Percentiles rank a stretch among this genome's conserved stretches.
These are phyloP conservation scores for Terrapene triunguis DNA, from an alignment of 2,113 vertebrate species.

Conservation along the genomic window DNA sequence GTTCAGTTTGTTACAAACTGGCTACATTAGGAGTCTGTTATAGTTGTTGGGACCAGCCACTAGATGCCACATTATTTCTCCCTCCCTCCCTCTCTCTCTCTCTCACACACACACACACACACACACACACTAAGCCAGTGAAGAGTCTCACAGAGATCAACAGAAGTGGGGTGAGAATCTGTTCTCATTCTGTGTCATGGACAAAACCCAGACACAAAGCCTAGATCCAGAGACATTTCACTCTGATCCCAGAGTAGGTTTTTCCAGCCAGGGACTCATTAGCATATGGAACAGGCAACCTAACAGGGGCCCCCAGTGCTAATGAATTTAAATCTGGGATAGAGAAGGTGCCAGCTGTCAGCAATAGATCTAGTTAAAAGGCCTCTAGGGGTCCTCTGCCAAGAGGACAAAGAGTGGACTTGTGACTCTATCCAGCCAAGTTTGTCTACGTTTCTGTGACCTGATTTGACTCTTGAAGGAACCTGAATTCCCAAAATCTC, in stretches of 20 bases:
- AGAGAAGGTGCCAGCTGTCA: neutral
- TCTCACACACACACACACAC: too few relatives aligned
- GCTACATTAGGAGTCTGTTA: constrained; percentile 11
- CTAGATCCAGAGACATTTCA: neutral
- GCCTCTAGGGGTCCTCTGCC: neutral
- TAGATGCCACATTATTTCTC: neutral
- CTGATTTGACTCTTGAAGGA: neutral
- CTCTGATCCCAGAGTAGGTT: neutral
- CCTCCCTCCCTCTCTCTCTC: neutral
- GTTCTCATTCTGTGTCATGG: neutral
- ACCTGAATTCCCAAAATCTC: neutral
- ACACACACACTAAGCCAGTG: neutral
- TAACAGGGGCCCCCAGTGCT: neutral
- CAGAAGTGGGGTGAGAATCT: neutral
- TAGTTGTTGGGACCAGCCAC: neutral
- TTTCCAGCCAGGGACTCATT: neutral
- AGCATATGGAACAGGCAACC: neutral
- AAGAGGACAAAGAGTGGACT: neutral
- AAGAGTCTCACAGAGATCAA: neutral
- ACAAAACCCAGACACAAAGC: neutral
- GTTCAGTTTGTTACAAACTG: neutral
- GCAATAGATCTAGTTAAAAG: constrained; percentile 18
- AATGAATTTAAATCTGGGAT: constrained; percentile 8
- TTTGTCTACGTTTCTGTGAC: neutral
- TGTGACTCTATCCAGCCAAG: neutral